Evolutionary conservation across 2,113 vertebrate species (phyloP).

Genomic region (Oreocharis arfaki): DNA sequence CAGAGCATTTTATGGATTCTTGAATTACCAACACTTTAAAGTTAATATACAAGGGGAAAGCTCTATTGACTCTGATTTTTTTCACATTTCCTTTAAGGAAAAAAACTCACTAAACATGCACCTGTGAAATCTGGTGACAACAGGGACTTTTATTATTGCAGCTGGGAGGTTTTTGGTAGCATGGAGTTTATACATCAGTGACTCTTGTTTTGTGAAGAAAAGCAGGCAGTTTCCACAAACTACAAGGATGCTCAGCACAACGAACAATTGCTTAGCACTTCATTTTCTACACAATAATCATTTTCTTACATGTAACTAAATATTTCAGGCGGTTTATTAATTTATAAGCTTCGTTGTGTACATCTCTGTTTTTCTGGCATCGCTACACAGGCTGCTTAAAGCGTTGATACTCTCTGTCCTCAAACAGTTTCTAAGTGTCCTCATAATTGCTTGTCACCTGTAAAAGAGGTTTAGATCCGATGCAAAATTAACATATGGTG

Average conservation of each 20-base stretch:
- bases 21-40: not conserved
- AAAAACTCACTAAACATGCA: not conserved
- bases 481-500: slow-evolving; percentile 71
- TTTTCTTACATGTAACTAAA: slow-evolving; percentile 61
- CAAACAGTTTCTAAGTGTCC: slow-evolving; percentile 70
- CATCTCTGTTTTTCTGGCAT: slow-evolving; percentile 44
- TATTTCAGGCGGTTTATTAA: slow-evolving; percentile 65
- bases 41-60: not conserved
- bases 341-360: slow-evolving; percentile 59
- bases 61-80: not conserved
- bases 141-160: not conserved
- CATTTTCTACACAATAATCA: slow-evolving; percentile 47
- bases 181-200: not conserved
- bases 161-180: not conserved
- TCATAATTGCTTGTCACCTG: slow-evolving; percentile 76
- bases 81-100: not conserved
- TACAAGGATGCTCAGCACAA: not conserved
- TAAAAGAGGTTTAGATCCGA: slow-evolving; percentile 67
- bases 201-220: not conserved
- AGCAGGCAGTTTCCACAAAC: not conserved
- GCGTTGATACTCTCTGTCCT: slow-evolving; percentile 58
- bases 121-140: not conserved
- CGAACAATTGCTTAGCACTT: slow-evolving; percentile 46
- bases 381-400: slow-evolving; percentile 29
- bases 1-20: not conserved